Evolutionary conservation across 2,113 vertebrate species (phyloP), one percentile per base, ranked within the genome.

Genomic region (Chlorocebus sabaeus): DNA sequence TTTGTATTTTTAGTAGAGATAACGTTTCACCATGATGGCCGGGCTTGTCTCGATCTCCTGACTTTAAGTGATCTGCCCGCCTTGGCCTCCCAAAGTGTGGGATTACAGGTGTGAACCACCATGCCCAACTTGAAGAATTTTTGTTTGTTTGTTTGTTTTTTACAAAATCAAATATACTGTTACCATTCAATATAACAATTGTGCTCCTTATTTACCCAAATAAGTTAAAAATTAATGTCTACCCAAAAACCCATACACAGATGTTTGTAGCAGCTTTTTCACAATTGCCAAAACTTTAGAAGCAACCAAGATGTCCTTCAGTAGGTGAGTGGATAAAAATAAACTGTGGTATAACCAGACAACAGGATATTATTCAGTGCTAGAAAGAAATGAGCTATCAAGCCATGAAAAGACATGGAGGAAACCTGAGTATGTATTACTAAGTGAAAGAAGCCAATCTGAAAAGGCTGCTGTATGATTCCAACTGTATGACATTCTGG

Each of bases 401-500:
- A 70, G 76, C 22, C 17, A 61, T 61, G 55, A 30, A 45, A 80
- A 95, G 73, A 86, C 52, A 52, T 40, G 14, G 30, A 72, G 68
- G 48, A 76, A 82, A 82, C 61, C 68, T 64, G 61, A 85, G 52
- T 90, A 50, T 32, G 55, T 73, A 67, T 67, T 55, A 73, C 14
- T 94, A 82, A 87, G 55, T 61, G 16, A 94, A 96, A 91, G 52
- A 73, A 94, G 57, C 32, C 55, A 93, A 40, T 35, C 9, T 75
- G 25, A 94, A 93, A 81, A 88, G 75, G 45, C 38, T 55, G 75
- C 43, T 48, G 3, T 55, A 68, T 82, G 57, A 88, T 40, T 85
- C 50, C 59, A 91, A 88, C 38, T 64, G 40, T 43, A 72, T 52
- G 79, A 79, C 27, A 89, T 70, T 90, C 64, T 85, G 61, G 43